Base-by-base conservation (phyloP, 2,888 invertebrate genomes). In the Gastrophysa polygoni region DNA sequence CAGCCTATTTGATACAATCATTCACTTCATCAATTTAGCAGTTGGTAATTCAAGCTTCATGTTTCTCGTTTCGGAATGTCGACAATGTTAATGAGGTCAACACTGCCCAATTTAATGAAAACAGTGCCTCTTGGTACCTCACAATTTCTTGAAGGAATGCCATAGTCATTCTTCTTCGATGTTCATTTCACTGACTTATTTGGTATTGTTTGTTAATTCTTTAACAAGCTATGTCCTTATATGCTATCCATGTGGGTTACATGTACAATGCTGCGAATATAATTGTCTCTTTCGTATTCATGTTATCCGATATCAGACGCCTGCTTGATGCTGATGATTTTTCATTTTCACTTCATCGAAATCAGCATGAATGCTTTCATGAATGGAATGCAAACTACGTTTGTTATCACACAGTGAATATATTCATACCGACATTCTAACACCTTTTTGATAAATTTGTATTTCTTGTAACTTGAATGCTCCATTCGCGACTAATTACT, bases 191-290 rank as follows among this genome's bases (percentile, higher is more conserved):
- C 51, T 34, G 51, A 17, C 28, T 2, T 54, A 43, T 51, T 34
- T 34, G n/a, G 43, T 54, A 54, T 54, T 54, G 54, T 54, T 43
- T 54, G 28, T 54, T 17, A 54, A 54, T 54, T 21, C 38, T 24
- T 54, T n/a, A 43, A 54, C 34, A 20, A 54, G 10, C 38, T 38
- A 38, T 43, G 38, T 8, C 28, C 43, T 54, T 54, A 43, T 43
- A 24, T 17, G 54, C 28, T 17, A 18, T 21, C 20, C 38, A 54
- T 54, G 43, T 52, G 20, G 38, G 38, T 52, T 43, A 43, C 43
- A n/a, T 7, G n/a, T 10, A 14, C 3, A 20, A 6, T 48, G 24
- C 24, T 47, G 24, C n/a, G 14, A 38, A 38, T 38, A 38, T 38
- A 38, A 38, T 55, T 24, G 44, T 21, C 44, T 55, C 20, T 44